Evolutionary conservation across 1,140 invertebrate species (phyloP), one percentile per base, ranked within the genome.

Genomic region (Drosophila pruinosa): DNA sequence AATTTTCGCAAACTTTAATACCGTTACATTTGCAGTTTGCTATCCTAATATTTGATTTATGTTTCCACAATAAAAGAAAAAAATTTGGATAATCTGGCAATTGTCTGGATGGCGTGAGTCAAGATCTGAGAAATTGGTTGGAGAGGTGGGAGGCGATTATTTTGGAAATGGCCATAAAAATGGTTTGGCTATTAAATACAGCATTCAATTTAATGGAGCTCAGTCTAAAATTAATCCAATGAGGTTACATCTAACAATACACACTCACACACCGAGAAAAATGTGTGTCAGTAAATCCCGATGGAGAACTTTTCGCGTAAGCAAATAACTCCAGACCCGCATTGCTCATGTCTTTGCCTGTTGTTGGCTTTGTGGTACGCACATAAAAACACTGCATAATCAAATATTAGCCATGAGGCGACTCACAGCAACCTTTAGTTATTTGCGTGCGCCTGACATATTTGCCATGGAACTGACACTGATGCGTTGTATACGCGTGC

Each of bases 381-480:
- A 64, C 74, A 88, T 86, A 88, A 86, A 86, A 85, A 88, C 83
- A 72, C 50, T 86, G 78, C 88, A 83, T 82, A 88, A 83, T 62
- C 82, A 80, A 90, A 88, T 90, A 83, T 89, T 89, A 47, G 75
- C 61, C 31, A 17, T 36, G 57, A 12, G 61, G 52, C 52, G 61
- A 72, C 72, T 47, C 26, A 17, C 14, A 52, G 38, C 41, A 50
- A 65, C 52, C 39, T 41, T 39, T 63, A 57, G 54, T 78, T 86
- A 83, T 85, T 86, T 85, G 81, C 65, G 72, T 69, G 83, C 43
- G 45, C 24, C 41, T 86, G 89, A 68, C 82, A 86, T 90, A 77
- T 79, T 90, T 78, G 71, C 71, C 69, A 48, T 89, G 89, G 36
- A 69, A 68, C 14, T 79, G 89, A 86, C 77, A 86, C 61, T 48